Evolutionary conservation across 2,797 vertebrate genomes (phyloP).

Genomic region (Gephyroberyx darwinii): DNA sequence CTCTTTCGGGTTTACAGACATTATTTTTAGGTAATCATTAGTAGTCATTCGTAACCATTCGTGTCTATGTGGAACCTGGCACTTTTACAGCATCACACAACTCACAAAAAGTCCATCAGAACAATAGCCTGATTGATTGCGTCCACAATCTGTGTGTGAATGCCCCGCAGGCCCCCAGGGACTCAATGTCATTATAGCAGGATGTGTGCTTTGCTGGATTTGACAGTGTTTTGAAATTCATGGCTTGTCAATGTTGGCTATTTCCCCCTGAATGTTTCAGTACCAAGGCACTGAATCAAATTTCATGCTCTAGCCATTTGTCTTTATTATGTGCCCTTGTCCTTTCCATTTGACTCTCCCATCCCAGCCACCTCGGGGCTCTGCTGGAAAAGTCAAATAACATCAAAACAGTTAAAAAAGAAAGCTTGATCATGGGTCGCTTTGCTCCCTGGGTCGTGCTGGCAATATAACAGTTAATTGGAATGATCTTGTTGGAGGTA

Average conservation of each 20-base stretch:
- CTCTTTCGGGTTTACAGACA: too few relatives aligned
- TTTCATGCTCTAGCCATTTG: constrained; percentile 83
- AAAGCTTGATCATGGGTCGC: constrained; percentile 63
- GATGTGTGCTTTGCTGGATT: constrained; percentile 67
- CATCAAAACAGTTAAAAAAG: constrained; percentile 70
- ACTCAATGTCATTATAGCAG: constrained; percentile 65
- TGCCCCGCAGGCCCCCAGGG: constrained; percentile 52
- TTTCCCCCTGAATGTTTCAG: constrained; percentile 75
- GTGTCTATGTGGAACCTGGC: too few relatives aligned
- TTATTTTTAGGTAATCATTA: too few relatives aligned
- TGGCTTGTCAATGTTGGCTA: constrained; percentile 73
- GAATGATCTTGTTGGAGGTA: constrained; percentile 67
- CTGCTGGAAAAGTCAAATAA: constrained; percentile 73
- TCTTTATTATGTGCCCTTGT: constrained; percentile 84
- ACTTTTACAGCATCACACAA: background rate
- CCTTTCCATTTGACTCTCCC: constrained; percentile 75
- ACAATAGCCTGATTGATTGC: constrained; percentile 58
- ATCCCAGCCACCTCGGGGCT: constrained; percentile 63
- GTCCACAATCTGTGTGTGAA: constrained; percentile 38
- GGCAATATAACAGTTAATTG: constrained; percentile 69
- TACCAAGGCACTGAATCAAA: constrained; percentile 81
- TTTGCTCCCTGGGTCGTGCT: constrained; percentile 54
- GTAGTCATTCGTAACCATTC: too few relatives aligned
- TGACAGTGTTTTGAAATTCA: constrained; percentile 79
- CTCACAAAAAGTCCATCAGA: constrained; percentile 46